Base-by-base conservation (phyloP, 2,797 vertebrate species). In the Sebastiscus tertius region DNA sequence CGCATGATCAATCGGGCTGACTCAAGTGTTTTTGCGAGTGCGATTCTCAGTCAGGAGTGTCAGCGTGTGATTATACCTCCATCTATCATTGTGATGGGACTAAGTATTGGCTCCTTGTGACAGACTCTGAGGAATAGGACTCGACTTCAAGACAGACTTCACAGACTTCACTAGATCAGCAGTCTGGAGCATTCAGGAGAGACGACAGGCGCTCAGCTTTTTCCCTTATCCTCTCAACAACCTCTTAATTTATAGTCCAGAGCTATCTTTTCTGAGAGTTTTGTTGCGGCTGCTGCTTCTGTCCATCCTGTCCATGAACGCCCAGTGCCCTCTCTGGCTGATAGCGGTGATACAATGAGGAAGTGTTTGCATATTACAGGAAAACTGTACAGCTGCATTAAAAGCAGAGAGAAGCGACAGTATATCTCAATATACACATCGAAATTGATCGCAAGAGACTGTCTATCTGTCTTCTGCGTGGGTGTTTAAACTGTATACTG, bases 51-150 rank as follows among this genome's bases (percentile, higher is more conserved):
- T 90, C 85, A 90, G 72, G 87, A 89, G 63, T 96, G 94, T 96
- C 96, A 95, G 94, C 60, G 90, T 77, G 87, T 90, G 92, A 96
- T 96, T 96, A 95, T 94, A 92, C 87, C 92, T 87, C 93, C 95
- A 93, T 97, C 93, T 93, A 95, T 97, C 96, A 96, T 89, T 82
- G 66, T 94, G 93, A 96, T 94, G 93, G 94, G 90, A 89, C 91
- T 78, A 90, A 93, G 88, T 96, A 96, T 95, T 96, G 94, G 94
- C 95, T 96, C 88, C 78, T 86, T 55, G 79, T 95, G 94, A 93
- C 94, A 96, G 88, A 89, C 89, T 88, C 95, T 95, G 94, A 96
- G 88, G 90, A 95, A 95, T 96, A 92, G 91, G 87, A 93, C 83
- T 90, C 76, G 81, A 90, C 92, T 93, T 91, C 85, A 86, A 90